Percentiles rank a stretch among this genome's conserved stretches.
phyloP scores from a whole-genome alignment of 2,113 vertebrate genomes.

The Eretmochelys imbricata region DNA sequence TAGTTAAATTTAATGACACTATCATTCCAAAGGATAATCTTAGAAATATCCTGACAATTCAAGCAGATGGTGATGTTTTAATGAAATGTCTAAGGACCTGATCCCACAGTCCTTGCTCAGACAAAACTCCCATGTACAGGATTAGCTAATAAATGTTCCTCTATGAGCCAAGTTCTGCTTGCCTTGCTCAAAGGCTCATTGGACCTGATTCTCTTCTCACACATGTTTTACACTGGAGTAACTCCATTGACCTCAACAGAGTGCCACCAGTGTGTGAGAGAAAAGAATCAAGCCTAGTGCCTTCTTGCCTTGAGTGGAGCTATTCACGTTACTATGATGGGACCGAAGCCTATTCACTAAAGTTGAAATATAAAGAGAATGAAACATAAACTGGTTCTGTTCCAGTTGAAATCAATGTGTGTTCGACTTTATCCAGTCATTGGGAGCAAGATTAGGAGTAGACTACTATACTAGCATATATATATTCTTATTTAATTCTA shows the following conservation, averaged over 20 bases:
- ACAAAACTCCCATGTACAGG: background rate
- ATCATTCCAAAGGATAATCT: conserved; percentile 34
- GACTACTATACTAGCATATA: background rate
- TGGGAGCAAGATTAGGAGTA: background rate
- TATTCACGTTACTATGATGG: background rate
- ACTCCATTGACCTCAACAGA: background rate
- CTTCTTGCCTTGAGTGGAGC: background rate
- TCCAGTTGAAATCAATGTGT: background rate
- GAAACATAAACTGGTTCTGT: background rate
- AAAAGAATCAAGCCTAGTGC: background rate
- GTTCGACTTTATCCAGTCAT: background rate
- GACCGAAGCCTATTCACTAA: no score
- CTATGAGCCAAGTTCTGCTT: fast-evolving
- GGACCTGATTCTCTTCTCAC: background rate
- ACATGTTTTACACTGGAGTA: background rate
- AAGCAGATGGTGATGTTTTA: conserved; percentile 58
- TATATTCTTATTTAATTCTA: background rate
- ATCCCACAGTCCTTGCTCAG: background rate
- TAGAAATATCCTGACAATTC: conserved; percentile 34
- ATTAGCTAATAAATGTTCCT: background rate
- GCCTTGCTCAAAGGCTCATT: background rate
- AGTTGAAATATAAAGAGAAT: background rate
- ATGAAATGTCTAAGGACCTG: background rate
- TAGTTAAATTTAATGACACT: conserved; percentile 36
- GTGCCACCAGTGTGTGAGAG: background rate